Base-by-base conservation (phyloP, 2,888 invertebrate genomes). In the Drosophila flavopinicola region DNA sequence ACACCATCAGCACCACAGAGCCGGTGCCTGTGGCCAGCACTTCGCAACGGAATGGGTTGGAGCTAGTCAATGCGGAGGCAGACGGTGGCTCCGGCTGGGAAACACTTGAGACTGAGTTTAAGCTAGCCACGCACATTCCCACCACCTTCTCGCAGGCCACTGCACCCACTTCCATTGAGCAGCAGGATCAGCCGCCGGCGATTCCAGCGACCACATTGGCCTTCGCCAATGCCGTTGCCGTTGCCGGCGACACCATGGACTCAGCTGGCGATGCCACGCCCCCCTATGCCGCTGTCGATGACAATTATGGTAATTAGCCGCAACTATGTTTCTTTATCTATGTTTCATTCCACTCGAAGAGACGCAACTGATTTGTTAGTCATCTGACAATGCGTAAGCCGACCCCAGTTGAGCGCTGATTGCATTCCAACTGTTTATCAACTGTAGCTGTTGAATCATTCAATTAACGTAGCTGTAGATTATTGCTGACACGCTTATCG, bases 281-380 rank as follows among this genome's bases (percentile, higher is more conserved):
- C 15, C 89, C 89, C 6, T 89, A 88, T 70, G 89, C 87, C 11
- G 89, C 89, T 10, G 89, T 89, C 44, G 89, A 89, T 52, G 78
- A 86, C 10, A 88, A 75, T 73, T 89, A 89, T 75, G 89, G 89
- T 89, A 89, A 89, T 73, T 82, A 77, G 27, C 25, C 20, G 52
- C 38, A 9, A 42, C 44, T 33, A 17, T 45, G 5, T 33, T 25
- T n/a, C 10, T 15, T 25, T 13, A 38, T 38, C n/a, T n/a, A n/a
- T n/a, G n/a, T 38, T 23, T 13, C 37, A 35, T 7, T 37, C 29
- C 20, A 23, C 1, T 23, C 30, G 10, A 38, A 5, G 1, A 15
- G n/a, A n/a, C 17, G 11, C 37, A 27, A 29, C 10, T 6, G 38
- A 39, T 24, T 3, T 17, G 23, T 41, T 10, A 17, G n/a, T 29